Evolutionary conservation across 2,888 invertebrate genomes (phyloP).

Genomic region (Watsonalla binaria): DNA sequence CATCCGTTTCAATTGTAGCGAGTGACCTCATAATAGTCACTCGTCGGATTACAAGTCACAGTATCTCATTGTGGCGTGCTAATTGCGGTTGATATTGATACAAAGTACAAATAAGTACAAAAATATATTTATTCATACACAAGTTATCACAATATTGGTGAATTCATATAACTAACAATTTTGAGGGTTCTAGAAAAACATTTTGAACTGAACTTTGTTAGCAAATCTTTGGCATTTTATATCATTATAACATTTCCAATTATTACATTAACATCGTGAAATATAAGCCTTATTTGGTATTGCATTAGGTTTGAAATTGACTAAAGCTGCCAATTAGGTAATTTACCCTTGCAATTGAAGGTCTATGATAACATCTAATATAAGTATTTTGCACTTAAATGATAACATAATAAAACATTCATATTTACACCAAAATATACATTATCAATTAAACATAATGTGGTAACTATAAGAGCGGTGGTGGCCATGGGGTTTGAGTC

Average conservation of each 20-base stretch:
- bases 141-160: too few species aligned
- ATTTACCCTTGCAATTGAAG: too few species aligned
- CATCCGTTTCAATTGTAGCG: constrained; percentile 1
- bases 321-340: not conserved
- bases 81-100: constrained; percentile 33
- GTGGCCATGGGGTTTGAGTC: too few species aligned
- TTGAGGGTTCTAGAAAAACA: too few species aligned
- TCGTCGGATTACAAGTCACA: constrained; percentile 10
- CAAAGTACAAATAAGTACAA: constrained; percentile 27
- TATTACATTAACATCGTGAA: not conserved
- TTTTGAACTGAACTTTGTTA: too few species aligned
- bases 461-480: too few species aligned
- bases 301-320: too few species aligned
- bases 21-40: constrained; percentile 11
- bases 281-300: not conserved
- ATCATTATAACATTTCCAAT: not conserved
- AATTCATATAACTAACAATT: too few species aligned
- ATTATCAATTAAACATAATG: not conserved
- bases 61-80: constrained; percentile 12
- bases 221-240: not conserved
- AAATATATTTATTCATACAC: constrained; percentile 22
- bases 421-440: not conserved
- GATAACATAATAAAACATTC: not conserved
- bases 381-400: not conserved
- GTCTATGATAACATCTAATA: not conserved